A percentile compares a stretch with the other conserved stretches of the same genome.
Evolutionary conservation across 2,113 vertebrate genomes (phyloP).

Genomic region (Vicugna pacos): DNA sequence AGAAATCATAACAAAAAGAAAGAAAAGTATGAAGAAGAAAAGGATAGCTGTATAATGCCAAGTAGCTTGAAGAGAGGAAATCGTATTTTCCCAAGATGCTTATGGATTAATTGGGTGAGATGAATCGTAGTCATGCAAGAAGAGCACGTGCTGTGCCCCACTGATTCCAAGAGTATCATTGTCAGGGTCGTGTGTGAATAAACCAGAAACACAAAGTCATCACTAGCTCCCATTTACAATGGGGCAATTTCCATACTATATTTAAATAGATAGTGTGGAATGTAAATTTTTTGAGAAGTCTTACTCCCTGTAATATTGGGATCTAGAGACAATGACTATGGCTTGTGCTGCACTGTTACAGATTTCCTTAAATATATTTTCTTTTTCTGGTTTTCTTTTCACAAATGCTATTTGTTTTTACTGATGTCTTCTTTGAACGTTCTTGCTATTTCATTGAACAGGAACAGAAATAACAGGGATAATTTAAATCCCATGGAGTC

Average conservation of each 20-base stretch:
- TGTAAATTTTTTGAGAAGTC: background rate
- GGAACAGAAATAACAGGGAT: background rate
- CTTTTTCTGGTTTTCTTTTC: background rate
- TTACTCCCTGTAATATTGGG: background rate
- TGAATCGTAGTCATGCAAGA: background rate
- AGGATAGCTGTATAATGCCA: background rate
- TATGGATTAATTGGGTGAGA: background rate
- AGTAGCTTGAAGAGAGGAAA: background rate
- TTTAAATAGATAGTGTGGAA: background rate
- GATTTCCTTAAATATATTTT: background rate
- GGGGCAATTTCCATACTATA: background rate
- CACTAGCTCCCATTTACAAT: background rate
- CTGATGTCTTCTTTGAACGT: background rate
- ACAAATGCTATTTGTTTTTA: background rate
- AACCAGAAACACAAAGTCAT: background rate
- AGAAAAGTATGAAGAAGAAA: background rate
- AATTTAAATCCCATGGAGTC: background rate
- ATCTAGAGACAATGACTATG: background rate
- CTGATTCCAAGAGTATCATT: background rate
- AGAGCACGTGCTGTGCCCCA: too few relatives aligned
- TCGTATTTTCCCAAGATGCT: background rate
- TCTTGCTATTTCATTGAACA: background rate
- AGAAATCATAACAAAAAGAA: background rate
- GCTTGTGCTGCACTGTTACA: background rate
- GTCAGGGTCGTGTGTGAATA: background rate